Conservation (phyloP, 2,113 vertebrate species). For the Ammospiza nelsoni region DNA sequence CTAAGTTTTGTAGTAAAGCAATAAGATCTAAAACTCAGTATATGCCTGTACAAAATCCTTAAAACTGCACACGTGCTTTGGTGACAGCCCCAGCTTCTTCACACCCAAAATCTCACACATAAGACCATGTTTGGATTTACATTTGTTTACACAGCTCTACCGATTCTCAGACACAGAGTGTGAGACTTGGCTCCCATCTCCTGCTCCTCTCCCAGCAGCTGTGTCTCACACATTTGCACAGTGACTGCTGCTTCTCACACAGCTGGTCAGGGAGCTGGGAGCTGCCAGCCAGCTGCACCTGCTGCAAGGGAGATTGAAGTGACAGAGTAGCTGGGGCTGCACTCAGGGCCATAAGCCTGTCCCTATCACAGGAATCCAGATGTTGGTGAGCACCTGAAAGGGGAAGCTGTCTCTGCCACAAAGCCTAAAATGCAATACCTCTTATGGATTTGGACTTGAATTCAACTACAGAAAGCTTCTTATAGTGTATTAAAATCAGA, state of each 20-base stretch:
- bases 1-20: background rate
- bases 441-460: background rate
- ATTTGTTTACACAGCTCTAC: background rate
- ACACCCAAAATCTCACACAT: accelerated
- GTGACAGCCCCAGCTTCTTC: background rate
- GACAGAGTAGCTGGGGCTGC: background rate
- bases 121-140: background rate
- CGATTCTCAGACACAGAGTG: background rate
- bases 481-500: background rate
- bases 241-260: background rate
- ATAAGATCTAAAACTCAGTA: background rate
- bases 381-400: background rate
- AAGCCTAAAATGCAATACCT: background rate
- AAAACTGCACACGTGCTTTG: background rate
- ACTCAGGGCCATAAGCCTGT: background rate
- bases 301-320: background rate
- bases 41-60: background rate
- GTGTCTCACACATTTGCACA: background rate
- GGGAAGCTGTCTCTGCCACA: background rate
- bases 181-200: background rate
- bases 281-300: background rate
- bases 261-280: background rate
- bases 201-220: background rate
- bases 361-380: background rate
- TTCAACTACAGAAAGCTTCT: background rate